phyloP scores from a whole-genome alignment of 2,888 invertebrate genomes.

The Phengaris alcon region DNA sequence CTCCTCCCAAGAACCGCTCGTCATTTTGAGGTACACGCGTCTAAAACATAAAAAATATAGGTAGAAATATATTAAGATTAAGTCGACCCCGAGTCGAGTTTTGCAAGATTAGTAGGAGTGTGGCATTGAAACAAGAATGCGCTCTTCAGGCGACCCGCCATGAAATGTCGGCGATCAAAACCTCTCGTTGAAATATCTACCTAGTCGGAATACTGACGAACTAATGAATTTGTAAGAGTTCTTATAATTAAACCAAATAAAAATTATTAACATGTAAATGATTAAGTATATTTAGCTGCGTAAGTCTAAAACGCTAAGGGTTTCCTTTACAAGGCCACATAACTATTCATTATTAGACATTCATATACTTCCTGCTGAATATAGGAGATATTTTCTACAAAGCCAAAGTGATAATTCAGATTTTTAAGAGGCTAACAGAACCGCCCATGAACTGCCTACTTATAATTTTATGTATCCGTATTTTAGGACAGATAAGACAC shows the following conservation, averaged over 20 bases:
- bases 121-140: neutral
- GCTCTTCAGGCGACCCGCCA: neutral
- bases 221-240: constrained; percentile 4
- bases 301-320: neutral
- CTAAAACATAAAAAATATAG: neutral
- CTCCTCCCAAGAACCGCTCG: constrained; percentile 86
- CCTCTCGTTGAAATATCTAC: neutral
- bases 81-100: neutral
- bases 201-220: neutral
- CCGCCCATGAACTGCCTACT: too few relatives aligned
- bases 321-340: neutral
- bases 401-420: neutral
- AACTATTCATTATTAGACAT: neutral
- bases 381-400: neutral
- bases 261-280: neutral
- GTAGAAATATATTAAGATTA: neutral
- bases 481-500: neutral
- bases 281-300: neutral
- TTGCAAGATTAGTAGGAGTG: neutral
- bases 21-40: constrained; percentile 38
- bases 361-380: neutral
- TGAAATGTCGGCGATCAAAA: neutral
- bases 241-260: neutral
- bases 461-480: too few relatives aligned
- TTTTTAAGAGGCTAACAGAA: too few relatives aligned